Conservation (phyloP, 2,113 vertebrate genomes). For the Arizona elegans region DNA sequence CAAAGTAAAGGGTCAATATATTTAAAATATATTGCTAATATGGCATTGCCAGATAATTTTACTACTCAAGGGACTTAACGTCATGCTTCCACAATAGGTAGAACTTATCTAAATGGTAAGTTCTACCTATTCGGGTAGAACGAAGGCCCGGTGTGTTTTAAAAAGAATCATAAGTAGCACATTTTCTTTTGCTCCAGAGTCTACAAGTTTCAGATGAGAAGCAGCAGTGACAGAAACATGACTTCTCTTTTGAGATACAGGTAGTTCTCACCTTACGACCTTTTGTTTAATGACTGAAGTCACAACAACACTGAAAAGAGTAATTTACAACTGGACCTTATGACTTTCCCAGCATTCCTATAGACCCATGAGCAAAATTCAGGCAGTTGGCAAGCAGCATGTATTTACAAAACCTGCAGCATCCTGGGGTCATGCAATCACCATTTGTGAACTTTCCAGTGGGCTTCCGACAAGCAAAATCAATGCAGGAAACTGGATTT, state of each 20-base stretch:
- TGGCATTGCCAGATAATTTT: neutral
- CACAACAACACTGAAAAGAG: neutral
- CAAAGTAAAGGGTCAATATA: conserved; percentile 32
- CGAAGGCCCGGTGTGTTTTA: neutral
- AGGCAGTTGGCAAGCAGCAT: neutral
- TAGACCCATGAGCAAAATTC: neutral
- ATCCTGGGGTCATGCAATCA: neutral
- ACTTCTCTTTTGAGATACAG: neutral
- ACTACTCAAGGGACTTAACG: neutral
- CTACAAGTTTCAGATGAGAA: neutral
- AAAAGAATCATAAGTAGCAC: neutral
- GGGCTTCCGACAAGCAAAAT: neutral
- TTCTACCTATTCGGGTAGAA: neutral
- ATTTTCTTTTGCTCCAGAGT: neutral
- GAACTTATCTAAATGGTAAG: neutral
- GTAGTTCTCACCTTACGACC: neutral
- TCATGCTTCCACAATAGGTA: neutral
- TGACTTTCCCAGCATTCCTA: neutral
- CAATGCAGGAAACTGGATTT: neutral
- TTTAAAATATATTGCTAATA: neutral
- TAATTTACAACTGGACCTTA: neutral
- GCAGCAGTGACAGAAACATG: neutral
- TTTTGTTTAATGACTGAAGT: neutral
- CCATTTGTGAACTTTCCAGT: neutral
- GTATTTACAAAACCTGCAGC: neutral